Evolutionary conservation across 92 coral and sea anemone genomes (phyloP), one percentile per base, ranked within the genome.

Genomic region (Siderastrea siderea): DNA sequence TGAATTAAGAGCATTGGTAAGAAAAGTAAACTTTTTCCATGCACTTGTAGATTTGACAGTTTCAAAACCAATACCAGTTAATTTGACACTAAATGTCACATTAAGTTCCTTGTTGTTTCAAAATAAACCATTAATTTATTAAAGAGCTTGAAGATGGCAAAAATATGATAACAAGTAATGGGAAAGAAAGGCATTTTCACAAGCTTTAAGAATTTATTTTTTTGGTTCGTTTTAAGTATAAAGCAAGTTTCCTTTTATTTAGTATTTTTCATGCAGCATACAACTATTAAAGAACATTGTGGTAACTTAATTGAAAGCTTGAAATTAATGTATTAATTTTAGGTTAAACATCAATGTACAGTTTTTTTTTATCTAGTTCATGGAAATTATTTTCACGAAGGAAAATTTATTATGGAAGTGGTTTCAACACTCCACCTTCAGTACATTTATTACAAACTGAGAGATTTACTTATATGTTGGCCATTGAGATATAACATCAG

Each of bases 11-110:
- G 84, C 14, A 3, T 11, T 3, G 6, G 44, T 4, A 47, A 38
- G 47, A 58, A 62, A 62, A 38, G 10, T 47, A 79, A 16, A 17
- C 15, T 12, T 12, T 80, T 19, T 17, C 47, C 44, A 45, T 52
- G 7, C 13, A 53, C 50, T 71, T 55, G 57, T 57, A 10, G 61
- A 47, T 71, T 70, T 71, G 87, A 83, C 79, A 83, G 87, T 70
- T 79, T 10, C 12, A 26, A 84, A 84, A 55, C 87, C 63, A 62
- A 84, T 53, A 84, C 87, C 87, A 84, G 81, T 62, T 62, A 64
- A 73, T 48, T 61, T 73, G 87, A 48, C 81, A 73, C 16, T 16
- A 74, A 61, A 49, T 74, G 73, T 74, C 87, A 74, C 71, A 3
- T 19, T 60, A 59, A 47, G 15, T 13, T 43, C n/a, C 5, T 8